Percentiles rank a stretch among this genome's conserved stretches.
These are phyloP conservation scores for Lamellibrachia columna DNA, from an alignment of 2,888 invertebrate species.

Conservation along the genomic window DNA sequence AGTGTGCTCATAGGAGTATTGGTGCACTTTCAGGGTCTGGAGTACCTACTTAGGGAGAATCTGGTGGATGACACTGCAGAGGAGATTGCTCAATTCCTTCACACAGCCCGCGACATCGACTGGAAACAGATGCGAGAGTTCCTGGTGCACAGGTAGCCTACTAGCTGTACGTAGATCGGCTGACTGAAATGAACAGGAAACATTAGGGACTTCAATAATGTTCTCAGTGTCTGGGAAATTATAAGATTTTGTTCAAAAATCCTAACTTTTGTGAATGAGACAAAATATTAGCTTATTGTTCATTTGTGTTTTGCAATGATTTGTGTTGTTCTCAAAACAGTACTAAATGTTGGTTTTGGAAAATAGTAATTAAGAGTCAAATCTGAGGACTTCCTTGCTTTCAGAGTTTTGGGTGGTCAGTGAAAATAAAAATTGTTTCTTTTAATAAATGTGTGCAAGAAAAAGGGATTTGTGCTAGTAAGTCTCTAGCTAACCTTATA, in stretches of 20 bases:
- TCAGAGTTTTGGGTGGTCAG: too few relatives aligned
- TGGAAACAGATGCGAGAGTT: conserved; percentile 62
- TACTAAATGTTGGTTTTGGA: too few relatives aligned
- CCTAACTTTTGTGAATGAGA: neutral
- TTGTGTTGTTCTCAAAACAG: neutral
- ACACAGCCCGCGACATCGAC: conserved; percentile 60
- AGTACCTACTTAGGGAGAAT: conserved; percentile 62
- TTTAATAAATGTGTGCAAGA: too few relatives aligned
- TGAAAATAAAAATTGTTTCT: too few relatives aligned
- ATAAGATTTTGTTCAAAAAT: neutral
- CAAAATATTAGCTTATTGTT: neutral
- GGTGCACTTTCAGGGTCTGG: conserved; percentile 45
- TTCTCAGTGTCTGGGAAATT: neutral
- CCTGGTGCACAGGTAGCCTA: conserved; percentile 61
- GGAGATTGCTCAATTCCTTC: conserved; percentile 67
- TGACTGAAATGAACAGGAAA: neutral
- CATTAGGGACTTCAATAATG: neutral
- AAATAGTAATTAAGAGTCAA: too few relatives aligned
- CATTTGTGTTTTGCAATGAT: neutral
- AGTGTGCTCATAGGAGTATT: neutral
- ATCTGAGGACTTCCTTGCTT: too few relatives aligned
- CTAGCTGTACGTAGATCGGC: neutral
- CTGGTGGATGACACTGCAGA: conserved; percentile 64
- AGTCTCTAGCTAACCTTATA: too few relatives aligned
- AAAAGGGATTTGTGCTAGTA: too few relatives aligned